These are phyloP conservation scores for Aldabrachelys gigantea DNA, from an alignment of 2,113 vertebrate species.

Conservation along the genomic window DNA sequence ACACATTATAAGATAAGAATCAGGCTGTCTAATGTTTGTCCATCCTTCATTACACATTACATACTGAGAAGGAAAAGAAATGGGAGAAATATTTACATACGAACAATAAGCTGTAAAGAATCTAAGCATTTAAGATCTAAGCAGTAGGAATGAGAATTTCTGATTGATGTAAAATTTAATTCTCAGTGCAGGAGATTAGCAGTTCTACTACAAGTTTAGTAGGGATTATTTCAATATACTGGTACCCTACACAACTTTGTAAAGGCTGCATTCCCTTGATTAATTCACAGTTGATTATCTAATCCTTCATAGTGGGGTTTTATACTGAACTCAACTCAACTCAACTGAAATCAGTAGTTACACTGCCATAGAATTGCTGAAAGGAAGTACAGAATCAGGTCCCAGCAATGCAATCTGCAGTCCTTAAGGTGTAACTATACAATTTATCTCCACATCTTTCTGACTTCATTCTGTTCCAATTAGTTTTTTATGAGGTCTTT, in stretches of 20 bases:
- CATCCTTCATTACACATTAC: accelerated
- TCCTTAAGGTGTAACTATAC: background rate
- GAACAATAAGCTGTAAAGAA: accelerated
- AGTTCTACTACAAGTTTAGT: background rate
- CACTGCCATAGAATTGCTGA: background rate
- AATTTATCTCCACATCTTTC: background rate
- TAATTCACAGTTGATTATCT: background rate
- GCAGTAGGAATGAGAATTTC: background rate
- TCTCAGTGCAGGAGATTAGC: background rate
- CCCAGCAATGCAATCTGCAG: background rate
- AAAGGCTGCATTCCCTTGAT: background rate
- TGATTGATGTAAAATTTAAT: background rate
- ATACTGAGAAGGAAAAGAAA: accelerated
- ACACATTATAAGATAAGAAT: background rate
- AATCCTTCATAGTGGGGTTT: background rate
- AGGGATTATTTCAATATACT: background rate
- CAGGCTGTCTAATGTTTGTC: background rate
- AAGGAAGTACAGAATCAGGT: background rate
- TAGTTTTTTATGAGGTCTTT: background rate
- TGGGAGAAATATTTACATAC: background rate
- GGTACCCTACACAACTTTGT: background rate
- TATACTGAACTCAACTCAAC: background rate
- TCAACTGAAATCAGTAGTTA: background rate
- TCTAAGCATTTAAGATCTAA: background rate
- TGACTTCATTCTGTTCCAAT: background rate